Conservation (phyloP, 2,113 vertebrate species). For the Anolis carolinensis region DNA sequence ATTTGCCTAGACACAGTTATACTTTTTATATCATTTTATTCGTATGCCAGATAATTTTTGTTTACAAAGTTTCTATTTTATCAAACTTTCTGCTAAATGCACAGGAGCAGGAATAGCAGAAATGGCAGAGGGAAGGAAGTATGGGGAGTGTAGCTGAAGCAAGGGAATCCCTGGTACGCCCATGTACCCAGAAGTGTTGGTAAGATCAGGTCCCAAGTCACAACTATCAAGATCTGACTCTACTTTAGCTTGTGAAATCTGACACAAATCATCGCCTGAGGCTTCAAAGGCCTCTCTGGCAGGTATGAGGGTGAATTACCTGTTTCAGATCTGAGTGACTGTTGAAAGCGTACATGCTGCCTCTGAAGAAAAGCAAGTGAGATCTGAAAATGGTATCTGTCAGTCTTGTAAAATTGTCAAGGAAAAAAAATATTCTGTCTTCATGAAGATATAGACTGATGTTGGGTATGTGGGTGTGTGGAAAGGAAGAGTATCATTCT, state of each 20-base stretch:
- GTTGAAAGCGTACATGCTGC: background rate
- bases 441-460: background rate
- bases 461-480: background rate
- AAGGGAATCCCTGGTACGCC: background rate
- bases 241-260: constrained; percentile 5
- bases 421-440: background rate
- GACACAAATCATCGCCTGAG: background rate
- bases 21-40: background rate
- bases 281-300: background rate
- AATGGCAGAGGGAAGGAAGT: background rate
- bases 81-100: background rate
- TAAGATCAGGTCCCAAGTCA: constrained; percentile 17
- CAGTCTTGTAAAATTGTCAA: background rate
- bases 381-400: background rate
- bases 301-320: constrained; percentile 5
- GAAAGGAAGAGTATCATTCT: background rate
- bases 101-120: background rate
- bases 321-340: constrained; percentile 24
- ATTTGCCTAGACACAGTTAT: too few relatives aligned
- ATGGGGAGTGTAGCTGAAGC: background rate
- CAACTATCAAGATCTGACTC: constrained; percentile 2
- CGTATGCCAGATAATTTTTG: background rate
- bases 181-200: background rate
- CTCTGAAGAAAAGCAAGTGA: constrained; percentile 21
- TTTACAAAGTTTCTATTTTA: background rate